Evolutionary conservation across 1,140 invertebrate species (phyloP), one percentile per base, ranked within the genome.

Genomic region (Ceratina australensis): DNA sequence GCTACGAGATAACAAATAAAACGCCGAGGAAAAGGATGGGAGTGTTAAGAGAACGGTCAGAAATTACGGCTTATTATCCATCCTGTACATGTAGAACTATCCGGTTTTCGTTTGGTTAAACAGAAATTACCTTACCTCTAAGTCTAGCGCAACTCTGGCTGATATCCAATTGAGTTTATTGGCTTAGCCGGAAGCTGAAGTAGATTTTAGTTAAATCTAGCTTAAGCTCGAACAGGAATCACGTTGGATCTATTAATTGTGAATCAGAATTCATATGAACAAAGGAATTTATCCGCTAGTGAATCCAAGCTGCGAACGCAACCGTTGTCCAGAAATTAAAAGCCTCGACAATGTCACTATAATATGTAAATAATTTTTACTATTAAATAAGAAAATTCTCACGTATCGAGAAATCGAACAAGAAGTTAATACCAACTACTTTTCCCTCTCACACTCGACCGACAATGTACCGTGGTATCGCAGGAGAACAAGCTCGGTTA

Each of bases 161-260:
- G 69, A 76, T 69, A 68, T 76, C 74, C 65, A 76, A 69, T 76
- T 61, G 64, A 69, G 66, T 61, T 69, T 76, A 76, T 69, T 69
- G 66, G 56, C 56, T 76, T 61, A 69, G 47, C 47, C 13, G 47
- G 47, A 68, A 50, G 64, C 73, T 33, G 16, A 18, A 61, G 47
- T 42, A 61, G 74, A 47, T 61, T 76, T 69, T 69, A 28, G 74
- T 69, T 52, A 69, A 26, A 76, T 69, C 20, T 33, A 15, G 56
- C 56, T 52, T 61, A 61, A 61, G 56, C 56, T 76, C 16, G 26
- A 26, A 61, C 33, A 54, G 50, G 73, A 60, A 68, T 68, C 64
- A 33, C 7, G 66, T 54, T 61, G 24, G 26, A 69, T 52, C 65
- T 76, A 60, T 76, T 76, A 76, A 76, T 68, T 60, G 54, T 42